A percentile compares a stretch with the other conserved stretches of the same genome.
phyloP scores from a whole-genome alignment of 2,888 invertebrate species.

The Beris chalybata region DNA sequence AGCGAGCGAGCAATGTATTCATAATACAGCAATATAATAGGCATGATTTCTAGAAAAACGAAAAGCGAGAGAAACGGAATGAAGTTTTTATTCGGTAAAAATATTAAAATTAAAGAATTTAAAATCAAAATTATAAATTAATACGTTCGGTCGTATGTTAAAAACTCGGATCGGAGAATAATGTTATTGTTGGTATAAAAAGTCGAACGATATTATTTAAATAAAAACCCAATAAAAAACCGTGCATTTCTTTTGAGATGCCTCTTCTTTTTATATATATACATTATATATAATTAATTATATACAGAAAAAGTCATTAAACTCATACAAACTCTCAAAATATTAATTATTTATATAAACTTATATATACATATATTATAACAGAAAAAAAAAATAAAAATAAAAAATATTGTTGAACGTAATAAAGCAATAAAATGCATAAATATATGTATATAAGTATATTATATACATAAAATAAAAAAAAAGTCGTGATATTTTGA shows the following conservation, averaged over 20 bases:
- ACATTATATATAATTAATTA: constrained; percentile 32
- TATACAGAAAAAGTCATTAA: constrained; percentile 32
- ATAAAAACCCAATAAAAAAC: constrained; percentile 29
- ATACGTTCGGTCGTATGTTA: constrained; percentile 35
- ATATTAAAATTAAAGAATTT: constrained; percentile 11
- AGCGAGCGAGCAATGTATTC: neutral
- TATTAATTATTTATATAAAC: constrained; percentile 38
- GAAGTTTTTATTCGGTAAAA: too few species aligned
- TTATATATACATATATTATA: constrained; percentile 39
- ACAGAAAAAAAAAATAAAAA: constrained; percentile 28
- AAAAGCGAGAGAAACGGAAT: constrained; percentile 4
- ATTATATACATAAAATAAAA: constrained; percentile 38
- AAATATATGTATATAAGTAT: constrained; percentile 37
- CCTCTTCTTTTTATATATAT: constrained; percentile 41
- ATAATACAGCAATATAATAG: neutral
- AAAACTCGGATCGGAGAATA: constrained; percentile 41
- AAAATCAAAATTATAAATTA: constrained; percentile 16
- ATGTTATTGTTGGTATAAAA: constrained; percentile 40
- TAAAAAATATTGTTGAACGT: constrained; percentile 37
- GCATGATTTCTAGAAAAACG: neutral
- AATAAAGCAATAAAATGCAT: constrained; percentile 34
- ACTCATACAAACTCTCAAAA: constrained; percentile 35
- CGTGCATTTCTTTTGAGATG: constrained; percentile 45
- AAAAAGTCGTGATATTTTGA: constrained; percentile 36
- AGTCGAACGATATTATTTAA: constrained; percentile 30